Conservation (phyloP, 2,797 vertebrate genomes). For the Sebastes flavidus region DNA sequence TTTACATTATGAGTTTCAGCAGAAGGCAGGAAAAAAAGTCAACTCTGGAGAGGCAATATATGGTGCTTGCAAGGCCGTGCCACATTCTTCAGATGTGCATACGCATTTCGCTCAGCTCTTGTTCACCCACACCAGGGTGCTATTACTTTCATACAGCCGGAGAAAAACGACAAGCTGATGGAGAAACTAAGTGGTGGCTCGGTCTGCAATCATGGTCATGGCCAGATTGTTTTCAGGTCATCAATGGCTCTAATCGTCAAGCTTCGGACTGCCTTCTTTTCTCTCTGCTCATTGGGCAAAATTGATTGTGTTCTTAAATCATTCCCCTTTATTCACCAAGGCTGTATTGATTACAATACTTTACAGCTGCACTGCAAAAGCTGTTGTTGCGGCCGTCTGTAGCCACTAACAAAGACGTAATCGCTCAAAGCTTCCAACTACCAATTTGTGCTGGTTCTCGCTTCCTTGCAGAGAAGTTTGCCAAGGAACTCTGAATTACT, state of each 20-base stretch:
- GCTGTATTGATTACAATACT: conserved; percentile 72
- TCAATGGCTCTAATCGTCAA: conserved; percentile 67
- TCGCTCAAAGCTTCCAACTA: conserved; percentile 73
- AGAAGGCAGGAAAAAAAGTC: conserved; percentile 20
- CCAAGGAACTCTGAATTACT: conserved; percentile 58
- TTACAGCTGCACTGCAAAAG: conserved; percentile 57
- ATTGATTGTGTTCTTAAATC: conserved; percentile 75
- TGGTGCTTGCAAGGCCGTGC: conserved; percentile 41
- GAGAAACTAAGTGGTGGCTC: conserved; percentile 49
- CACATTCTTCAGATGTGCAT: conserved; percentile 54
- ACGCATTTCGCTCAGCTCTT: conserved; percentile 33
- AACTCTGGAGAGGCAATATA: conserved; percentile 28
- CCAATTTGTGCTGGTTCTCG: conserved; percentile 68
- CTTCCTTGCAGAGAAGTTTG: conserved; percentile 59
- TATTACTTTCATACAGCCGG: conserved; percentile 50
- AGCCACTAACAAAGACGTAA: conserved; percentile 75
- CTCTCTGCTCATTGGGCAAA: conserved; percentile 59
- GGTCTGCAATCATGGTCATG: conserved; percentile 48
- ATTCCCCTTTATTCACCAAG: conserved; percentile 65
- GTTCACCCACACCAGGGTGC: conserved; percentile 34
- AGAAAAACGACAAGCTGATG: conserved; percentile 28
- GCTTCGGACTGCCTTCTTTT: conserved; percentile 38
- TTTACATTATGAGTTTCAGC: conserved; percentile 3
- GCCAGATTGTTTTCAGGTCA: conserved; percentile 74
- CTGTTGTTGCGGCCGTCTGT: conserved; percentile 63